Evolutionary conservation across 2,113 vertebrate species (phyloP).

Genomic region (Laticauda laticaudata): DNA sequence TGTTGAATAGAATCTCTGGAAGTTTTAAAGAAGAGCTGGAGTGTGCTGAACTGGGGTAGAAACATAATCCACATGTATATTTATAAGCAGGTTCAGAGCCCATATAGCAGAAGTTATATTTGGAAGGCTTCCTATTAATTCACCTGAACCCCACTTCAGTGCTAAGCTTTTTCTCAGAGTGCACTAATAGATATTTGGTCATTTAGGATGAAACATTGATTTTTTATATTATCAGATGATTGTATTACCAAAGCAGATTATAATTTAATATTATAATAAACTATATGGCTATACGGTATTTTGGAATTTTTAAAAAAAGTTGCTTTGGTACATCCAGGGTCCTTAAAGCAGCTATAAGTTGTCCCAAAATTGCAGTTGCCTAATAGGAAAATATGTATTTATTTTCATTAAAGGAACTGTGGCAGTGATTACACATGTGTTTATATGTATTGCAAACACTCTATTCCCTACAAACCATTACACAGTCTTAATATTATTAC

Average conservation of each 20-base stretch:
- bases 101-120: not conserved
- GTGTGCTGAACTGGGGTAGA: not conserved
- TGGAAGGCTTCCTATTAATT: not conserved
- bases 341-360: not conserved
- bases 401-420: not conserved
- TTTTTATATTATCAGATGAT: not conserved
- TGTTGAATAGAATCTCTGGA: not conserved
- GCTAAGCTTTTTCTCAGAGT: not conserved
- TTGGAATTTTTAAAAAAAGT: not conserved
- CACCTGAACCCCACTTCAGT: not conserved
- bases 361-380: not conserved
- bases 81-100: not conserved
- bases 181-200: not conserved
- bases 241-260: not conserved
- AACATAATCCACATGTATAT: not conserved
- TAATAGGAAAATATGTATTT: not conserved
- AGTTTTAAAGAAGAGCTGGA: not conserved
- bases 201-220: not conserved
- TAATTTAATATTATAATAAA: constrained; percentile 28
- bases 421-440: not conserved
- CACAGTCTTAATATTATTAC: not conserved
- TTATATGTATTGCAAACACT: not conserved
- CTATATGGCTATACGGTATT: not conserved
- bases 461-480: not conserved
- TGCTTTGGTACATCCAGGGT: not conserved